Evolutionary conservation across 2,797 vertebrate genomes (phyloP).

Genomic region (Podargus strigoides): DNA sequence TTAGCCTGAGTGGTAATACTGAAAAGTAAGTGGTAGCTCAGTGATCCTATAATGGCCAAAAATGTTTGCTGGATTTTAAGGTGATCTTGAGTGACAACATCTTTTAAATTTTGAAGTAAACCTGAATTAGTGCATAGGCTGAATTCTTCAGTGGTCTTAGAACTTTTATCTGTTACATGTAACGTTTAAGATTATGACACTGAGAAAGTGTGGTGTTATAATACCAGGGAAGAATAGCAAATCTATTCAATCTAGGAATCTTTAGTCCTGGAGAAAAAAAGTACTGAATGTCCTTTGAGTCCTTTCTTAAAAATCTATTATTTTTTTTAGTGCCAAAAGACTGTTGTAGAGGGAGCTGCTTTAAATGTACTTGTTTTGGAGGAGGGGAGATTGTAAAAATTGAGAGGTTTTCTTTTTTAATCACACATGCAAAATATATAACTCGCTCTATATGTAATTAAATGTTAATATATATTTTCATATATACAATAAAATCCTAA

Average conservation of each 20-base stretch:
- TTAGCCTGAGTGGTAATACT: background rate
- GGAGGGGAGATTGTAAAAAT: background rate
- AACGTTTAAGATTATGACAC: background rate
- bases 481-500: background rate
- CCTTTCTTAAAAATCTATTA: background rate
- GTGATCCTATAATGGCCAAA: background rate
- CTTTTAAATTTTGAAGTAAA: background rate
- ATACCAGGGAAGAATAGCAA: background rate
- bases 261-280: background rate
- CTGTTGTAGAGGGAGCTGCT: background rate
- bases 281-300: background rate
- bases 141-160: background rate
- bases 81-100: background rate
- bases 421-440: background rate
- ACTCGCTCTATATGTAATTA: background rate
- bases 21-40: background rate
- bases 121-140: background rate
- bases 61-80: background rate
- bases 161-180: background rate
- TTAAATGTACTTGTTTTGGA: background rate
- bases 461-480: background rate
- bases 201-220: no score
- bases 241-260: background rate
- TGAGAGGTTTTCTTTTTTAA: background rate
- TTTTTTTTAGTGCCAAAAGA: background rate